Base-by-base conservation (phyloP, 2,113 vertebrate genomes). In the Stigmatopora nigra region DNA sequence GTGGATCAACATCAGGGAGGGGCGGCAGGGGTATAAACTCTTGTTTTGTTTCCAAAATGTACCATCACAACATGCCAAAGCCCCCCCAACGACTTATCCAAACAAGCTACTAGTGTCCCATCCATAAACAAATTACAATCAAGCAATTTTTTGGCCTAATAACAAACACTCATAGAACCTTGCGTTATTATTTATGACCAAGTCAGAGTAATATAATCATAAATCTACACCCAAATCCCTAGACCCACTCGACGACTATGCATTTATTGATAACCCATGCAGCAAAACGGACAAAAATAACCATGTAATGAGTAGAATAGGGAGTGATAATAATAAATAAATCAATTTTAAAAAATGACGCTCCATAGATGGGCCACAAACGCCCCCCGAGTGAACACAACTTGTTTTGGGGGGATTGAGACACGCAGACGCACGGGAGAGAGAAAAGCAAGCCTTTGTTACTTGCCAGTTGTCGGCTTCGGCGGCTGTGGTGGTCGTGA, bases 391-490 rank as follows among this genome's bases (percentile, higher is more conserved):
- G 75, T 71, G 79, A 78, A 76, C 77, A 58, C 80, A 87, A 84
- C 81, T 87, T 87, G 77, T 87, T 84, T 76, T 77, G 77, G 25
- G 77, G 25, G 83, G 53, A 56, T 56, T 56, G 53, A 56, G 53
- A 56, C 53, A 55, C 53, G 22, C 53, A 55, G 13, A 55, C 53
- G 8, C 53, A 31, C 7, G 22, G 4, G 77, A 80, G 80, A 80
- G 80, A 82, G 80, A 86, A 83, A 85, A 85, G 86, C 36, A 48
- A 64, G 48, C 78, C 84, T 87, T 88, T 88, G 88, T 89, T 88
- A 88, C 90, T 90, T 87, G 84, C 90, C 88, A 80, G 86, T 83
- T 82, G 82, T 88, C 78, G 79, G 81, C 67, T 31, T 31, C 25
- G 25, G 25, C 25, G 25, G 25, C 3, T 1, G 25, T 31, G 84